These are phyloP conservation scores for Picus viridis DNA, from an alignment of 2,797 vertebrate genomes.

Conservation along the genomic window DNA sequence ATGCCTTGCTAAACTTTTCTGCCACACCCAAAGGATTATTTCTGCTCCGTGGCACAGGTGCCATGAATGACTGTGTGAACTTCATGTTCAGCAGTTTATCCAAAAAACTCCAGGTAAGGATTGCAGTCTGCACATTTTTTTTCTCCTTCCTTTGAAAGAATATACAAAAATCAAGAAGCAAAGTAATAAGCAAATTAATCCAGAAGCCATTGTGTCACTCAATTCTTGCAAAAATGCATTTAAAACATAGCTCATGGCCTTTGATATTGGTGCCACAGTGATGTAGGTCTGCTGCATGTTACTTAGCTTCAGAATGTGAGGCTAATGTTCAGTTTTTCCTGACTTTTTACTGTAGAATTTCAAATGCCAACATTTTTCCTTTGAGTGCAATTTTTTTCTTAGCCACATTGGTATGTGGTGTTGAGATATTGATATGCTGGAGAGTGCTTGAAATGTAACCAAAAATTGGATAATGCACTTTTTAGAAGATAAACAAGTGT, in stretches of 20 bases:
- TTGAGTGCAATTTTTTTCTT: neutral
- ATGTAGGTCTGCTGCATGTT: neutral
- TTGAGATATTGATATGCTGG: neutral
- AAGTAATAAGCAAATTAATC: neutral
- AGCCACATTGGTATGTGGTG: neutral
- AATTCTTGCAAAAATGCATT: neutral
- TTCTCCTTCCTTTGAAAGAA: neutral
- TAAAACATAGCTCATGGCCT: neutral
- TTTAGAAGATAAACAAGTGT: neutral
- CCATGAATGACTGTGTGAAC: conserved; percentile 87
- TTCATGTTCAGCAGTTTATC: conserved; percentile 92
- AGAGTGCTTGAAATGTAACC: neutral
- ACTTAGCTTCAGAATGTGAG: neutral
- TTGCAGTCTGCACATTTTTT: neutral
- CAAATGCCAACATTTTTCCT: neutral
- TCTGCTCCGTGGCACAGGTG: conserved; percentile 90
- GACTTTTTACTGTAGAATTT: neutral
- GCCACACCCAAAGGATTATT: conserved; percentile 91
- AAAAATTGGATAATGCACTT: neutral
- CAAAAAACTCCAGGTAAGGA: conserved; percentile 90
- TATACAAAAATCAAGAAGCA: neutral
- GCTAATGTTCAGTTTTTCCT: neutral
- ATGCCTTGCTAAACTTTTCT: conserved; percentile 92
- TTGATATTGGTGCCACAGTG: neutral
- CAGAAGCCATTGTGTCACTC: neutral